These are phyloP conservation scores for Metacarcinus magister DNA, from an alignment of 2,888 invertebrate species.

Conservation along the genomic window DNA sequence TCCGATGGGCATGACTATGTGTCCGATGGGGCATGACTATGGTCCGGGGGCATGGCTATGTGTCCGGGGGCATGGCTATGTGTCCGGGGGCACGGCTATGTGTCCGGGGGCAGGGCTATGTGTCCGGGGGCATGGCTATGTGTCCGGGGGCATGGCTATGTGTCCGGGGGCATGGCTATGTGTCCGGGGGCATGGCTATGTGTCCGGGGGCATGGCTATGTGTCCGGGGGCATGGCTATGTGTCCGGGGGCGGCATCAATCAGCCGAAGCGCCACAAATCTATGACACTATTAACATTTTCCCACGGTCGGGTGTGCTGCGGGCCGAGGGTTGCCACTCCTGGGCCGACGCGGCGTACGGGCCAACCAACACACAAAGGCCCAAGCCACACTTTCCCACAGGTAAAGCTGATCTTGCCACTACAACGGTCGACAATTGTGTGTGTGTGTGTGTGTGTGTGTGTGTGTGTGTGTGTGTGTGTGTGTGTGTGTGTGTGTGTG, in stretches of 20 bases:
- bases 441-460: not conserved
- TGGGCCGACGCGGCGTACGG: constrained; percentile 9
- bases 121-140: too few relatives aligned
- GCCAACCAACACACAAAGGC: constrained; percentile 5
- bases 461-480: not conserved
- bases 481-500: not conserved
- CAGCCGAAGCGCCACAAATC: constrained; percentile 27
- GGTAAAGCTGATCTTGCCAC: not conserved
- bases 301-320: constrained; percentile 60
- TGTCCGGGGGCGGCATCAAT: not conserved
- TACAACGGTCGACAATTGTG: not conserved
- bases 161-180: not conserved
- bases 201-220: not conserved
- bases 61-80: not conserved
- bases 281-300: constrained; percentile 65
- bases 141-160: not conserved
- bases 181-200: not conserved
- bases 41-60: not conserved
- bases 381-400: constrained; percentile 36
- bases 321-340: not conserved
- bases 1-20: too few relatives aligned
- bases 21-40: not conserved
- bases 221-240: not conserved
- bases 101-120: too few relatives aligned
- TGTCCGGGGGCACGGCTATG: too few relatives aligned